A percentile compares a stretch with the other conserved stretches of the same genome.
phyloP scores from a whole-genome alignment of 1,140 invertebrate species.

The Papilio polyxenes region DNA sequence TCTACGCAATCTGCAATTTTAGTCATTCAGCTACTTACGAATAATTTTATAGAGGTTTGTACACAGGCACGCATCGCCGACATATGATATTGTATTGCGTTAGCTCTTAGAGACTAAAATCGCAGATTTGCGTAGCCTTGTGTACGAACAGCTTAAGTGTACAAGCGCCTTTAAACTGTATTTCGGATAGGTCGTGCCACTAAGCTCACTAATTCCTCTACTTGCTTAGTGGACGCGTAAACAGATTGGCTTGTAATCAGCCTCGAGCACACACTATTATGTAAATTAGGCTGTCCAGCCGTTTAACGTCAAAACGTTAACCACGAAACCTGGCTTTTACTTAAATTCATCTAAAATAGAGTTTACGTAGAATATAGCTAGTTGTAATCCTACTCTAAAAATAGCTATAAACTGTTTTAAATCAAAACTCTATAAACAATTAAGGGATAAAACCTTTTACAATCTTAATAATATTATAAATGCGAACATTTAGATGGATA shows the following conservation, averaged over 20 bases:
- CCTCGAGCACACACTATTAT: constrained; percentile 19
- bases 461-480: no score
- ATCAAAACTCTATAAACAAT: no score
- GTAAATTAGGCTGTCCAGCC: neutral
- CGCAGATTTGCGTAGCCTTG: neutral
- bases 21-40: no score
- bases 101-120: no score
- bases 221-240: constrained; percentile 5
- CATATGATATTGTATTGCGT: no score
- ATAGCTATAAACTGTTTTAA: neutral
- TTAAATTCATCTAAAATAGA: neutral
- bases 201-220: neutral
- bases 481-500: no score
- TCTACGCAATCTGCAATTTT: no score
- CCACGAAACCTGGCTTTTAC: neutral
- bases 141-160: neutral
- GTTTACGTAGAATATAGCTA: neutral
- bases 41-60: no score
- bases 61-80: no score
- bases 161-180: neutral
- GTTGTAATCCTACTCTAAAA: neutral
- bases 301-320: constrained; percentile 10
- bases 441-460: no score
- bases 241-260: constrained; percentile 8
- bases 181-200: neutral